phyloP scores from a whole-genome alignment of 1,140 invertebrate genomes.

The Bombus terrestris region DNA sequence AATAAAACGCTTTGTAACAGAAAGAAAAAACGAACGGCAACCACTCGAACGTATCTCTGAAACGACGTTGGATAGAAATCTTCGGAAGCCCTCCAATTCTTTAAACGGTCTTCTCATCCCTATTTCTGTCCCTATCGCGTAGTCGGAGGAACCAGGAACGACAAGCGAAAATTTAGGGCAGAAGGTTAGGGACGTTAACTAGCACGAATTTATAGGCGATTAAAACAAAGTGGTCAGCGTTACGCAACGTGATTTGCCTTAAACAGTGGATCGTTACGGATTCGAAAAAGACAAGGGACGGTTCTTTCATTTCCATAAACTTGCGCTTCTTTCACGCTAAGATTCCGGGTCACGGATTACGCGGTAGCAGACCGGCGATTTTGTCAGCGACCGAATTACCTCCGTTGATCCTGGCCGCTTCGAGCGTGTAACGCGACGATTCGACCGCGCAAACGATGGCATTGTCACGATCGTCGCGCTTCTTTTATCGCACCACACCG shows the following conservation, averaged over 20 bases:
- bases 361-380: conserved; percentile 21
- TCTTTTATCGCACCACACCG: conserved; percentile 32
- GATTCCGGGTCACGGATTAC: no score
- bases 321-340: background rate
- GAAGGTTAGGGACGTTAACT: no score
- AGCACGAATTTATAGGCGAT: conserved; percentile 11
- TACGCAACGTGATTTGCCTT: no score
- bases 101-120: background rate
- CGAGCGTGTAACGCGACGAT: conserved; percentile 27
- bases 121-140: no score
- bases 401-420: background rate
- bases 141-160: no score
- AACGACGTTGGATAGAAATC: background rate
- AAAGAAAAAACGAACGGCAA: no score
- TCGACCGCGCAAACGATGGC: conserved; percentile 44
- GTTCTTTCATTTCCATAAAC: conserved; percentile 2
- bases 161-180: background rate
- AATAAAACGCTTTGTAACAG: background rate
- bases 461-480: conserved; percentile 16
- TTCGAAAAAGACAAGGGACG: no score
- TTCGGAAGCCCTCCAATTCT: background rate
- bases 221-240: background rate
- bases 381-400: conserved; percentile 47
- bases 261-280: no score
- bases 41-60: background rate